Base-by-base conservation (phyloP, 1,140 invertebrate species). In the Leptinotarsa texana region DNA sequence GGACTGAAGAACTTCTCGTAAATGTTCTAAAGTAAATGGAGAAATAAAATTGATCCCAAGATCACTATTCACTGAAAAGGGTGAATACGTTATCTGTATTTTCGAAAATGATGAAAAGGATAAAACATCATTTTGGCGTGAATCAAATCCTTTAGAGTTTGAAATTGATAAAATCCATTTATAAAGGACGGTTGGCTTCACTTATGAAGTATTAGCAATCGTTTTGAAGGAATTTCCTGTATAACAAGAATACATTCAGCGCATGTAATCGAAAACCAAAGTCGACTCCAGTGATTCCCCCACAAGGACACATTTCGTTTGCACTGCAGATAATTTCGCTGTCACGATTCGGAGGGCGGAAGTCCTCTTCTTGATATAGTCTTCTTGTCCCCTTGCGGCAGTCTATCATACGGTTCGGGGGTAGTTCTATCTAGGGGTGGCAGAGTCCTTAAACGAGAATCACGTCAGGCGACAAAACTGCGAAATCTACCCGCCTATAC, bases 111-210 rank as follows among this genome's bases (percentile, higher is more conserved):
- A 75, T 75, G 69, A 75, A 75, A 63, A 17, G 27, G 67, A 75
- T 75, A 75, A 70, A 70, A 48, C 66, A 70, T 65, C 75, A 66
- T 51, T 62, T 70, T 69, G 24, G 79, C 79, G 80, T 83, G 82
- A 82, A 83, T 82, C 82, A 81, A 77, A 74, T 68, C 75, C 75
- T 79, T 75, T 77, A 76, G 68, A 79, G 74, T 83, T 84, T 83
- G 80, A 84, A 84, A 84, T 84, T 84, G 83, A 84, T 84, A 84
- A 84, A 84, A 84, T 83, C 82, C 83, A 84, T 84, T 83, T 84
- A 84, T 84, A 84, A 83, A 79, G 75, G 82, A 83, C 80, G 83
- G 81, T 83, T 80, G 81, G 83, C 78, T 84, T 84, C 82, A 83
- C 83, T 83, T 84, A 83, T 83, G 81, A 81, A 80, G 83, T 83